These are phyloP conservation scores for Halesus radiatus DNA, from an alignment of 1,140 invertebrate genomes.

Conservation along the genomic window DNA sequence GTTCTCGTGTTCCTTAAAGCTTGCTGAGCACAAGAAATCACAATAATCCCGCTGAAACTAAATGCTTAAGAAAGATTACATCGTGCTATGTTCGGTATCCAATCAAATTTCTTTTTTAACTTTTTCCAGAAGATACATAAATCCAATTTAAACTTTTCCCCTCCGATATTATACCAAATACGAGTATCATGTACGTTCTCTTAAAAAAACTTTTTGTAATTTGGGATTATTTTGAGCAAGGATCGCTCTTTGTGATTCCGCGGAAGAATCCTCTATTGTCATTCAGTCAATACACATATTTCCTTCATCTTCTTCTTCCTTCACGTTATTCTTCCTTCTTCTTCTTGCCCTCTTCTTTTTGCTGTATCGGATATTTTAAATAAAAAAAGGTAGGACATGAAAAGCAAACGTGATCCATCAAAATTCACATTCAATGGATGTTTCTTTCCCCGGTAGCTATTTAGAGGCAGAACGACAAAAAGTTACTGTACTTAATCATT, in stretches of 20 bases:
- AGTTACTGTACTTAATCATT: too few species aligned
- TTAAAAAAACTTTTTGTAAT: slow-evolving; percentile 31
- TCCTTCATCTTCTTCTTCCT: too few species aligned
- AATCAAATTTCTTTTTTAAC: slow-evolving; percentile 35
- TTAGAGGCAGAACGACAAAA: too few species aligned
- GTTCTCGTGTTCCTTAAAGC: too few species aligned
- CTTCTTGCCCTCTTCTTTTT: neutral
- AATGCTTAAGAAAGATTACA: slow-evolving; percentile 4
- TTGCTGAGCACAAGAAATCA: too few species aligned
- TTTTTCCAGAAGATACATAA: slow-evolving; percentile 38
- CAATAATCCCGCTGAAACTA: slow-evolving; percentile 10
- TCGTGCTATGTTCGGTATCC: slow-evolving; percentile 1
- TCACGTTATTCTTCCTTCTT: too few species aligned
- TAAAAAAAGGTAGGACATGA: neutral
- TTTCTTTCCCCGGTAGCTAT: too few species aligned
- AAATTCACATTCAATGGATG: too few species aligned
- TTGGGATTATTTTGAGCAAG: slow-evolving; percentile 19
- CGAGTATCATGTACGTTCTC: slow-evolving; percentile 14
- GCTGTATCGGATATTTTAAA: slow-evolving; percentile 1
- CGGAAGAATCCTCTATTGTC: neutral
- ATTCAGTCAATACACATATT: neutral
- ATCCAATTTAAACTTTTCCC: slow-evolving; percentile 42
- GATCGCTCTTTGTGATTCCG: slow-evolving; percentile 3
- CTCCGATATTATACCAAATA: slow-evolving; percentile 30
- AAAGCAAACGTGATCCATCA: too few species aligned